A percentile compares a stretch with the other conserved stretches of the same genome.
These are phyloP conservation scores for Siniperca scherzeri DNA, from an alignment of 2,797 vertebrate genomes.

Conservation along the genomic window DNA sequence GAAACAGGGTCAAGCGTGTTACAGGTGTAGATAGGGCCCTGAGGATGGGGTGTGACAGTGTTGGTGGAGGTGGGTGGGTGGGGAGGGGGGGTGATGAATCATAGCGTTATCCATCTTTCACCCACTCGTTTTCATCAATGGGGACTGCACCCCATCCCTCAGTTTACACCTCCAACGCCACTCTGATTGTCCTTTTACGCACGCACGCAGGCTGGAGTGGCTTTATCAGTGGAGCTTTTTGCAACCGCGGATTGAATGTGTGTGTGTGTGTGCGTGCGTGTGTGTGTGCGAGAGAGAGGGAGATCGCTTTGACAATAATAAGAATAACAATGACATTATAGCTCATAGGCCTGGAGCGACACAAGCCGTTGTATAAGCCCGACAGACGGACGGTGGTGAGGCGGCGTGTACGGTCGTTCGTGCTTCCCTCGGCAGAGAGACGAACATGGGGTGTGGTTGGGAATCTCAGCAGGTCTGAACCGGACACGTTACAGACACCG, in stretches of 20 bases:
- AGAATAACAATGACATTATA: conserved; percentile 58
- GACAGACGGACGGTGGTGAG: conserved; percentile 36
- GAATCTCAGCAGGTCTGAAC: conserved; percentile 62
- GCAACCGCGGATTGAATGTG: not conserved
- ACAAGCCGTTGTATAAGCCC: conserved; percentile 33
- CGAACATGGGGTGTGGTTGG: conserved; percentile 80
- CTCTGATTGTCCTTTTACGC: conserved; percentile 51
- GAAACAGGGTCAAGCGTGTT: conserved; percentile 76
- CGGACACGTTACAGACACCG: conserved; percentile 18
- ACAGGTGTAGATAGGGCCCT: conserved; percentile 71
- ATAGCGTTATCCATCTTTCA: conserved; percentile 64
- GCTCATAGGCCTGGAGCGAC: conserved; percentile 35
- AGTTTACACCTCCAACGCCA: conserved; percentile 46
- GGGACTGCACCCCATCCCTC: conserved; percentile 59
- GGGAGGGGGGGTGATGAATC: conserved; percentile 70
- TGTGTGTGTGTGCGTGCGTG: not conserved
- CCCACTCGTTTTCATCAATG: conserved; percentile 72
- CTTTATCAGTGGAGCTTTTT: conserved; percentile 24
- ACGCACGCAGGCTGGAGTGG: conserved; percentile 37
- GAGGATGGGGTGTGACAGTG: conserved; percentile 77
- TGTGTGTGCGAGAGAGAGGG: not conserved
- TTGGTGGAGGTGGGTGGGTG: not conserved
- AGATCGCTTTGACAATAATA: conserved; percentile 29
- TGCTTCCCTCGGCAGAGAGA: conserved; percentile 40
- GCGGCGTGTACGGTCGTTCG: conserved; percentile 29